Percentiles rank a stretch among this genome's conserved stretches.
These are phyloP conservation scores for Pseudopodoces humilis DNA, from an alignment of 2,113 vertebrate genomes.

Conservation along the genomic window DNA sequence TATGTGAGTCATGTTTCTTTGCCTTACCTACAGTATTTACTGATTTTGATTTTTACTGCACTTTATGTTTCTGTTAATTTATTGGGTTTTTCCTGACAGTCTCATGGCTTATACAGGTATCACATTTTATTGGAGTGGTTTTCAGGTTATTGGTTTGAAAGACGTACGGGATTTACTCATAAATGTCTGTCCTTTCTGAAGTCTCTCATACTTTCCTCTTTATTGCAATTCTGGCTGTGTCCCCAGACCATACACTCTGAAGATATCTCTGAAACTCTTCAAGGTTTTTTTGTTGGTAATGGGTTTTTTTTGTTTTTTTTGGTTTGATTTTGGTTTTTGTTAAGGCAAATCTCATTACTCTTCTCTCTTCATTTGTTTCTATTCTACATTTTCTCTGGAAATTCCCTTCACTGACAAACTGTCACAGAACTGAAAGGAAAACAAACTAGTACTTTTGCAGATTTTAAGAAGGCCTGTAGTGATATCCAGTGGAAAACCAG, in stretches of 20 bases:
- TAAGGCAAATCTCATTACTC: not conserved
- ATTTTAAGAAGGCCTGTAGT: not conserved
- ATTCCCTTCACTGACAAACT: not conserved
- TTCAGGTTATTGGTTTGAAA: conserved; percentile 43
- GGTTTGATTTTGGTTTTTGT: too few relatives aligned
- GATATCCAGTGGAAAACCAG: not conserved
- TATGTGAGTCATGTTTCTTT: not conserved
- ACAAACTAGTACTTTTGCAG: not conserved
- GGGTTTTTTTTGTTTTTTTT: too few relatives aligned
- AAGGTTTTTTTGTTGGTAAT: not conserved
- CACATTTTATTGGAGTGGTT: conserved; percentile 25
- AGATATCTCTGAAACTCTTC: not conserved
- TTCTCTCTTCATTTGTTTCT: not conserved
- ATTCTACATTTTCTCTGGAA: not conserved
- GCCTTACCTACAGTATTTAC: not conserved
- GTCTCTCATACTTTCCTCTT: not conserved
- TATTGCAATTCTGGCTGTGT: conserved; percentile 19
- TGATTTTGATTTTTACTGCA: not conserved
- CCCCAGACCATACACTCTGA: not conserved
- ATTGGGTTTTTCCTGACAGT: not conserved
- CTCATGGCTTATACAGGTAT: not conserved
- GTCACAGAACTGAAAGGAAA: not conserved
- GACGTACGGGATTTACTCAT: conserved; percentile 26
- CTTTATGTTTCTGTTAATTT: not conserved
- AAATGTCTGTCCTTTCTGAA: not conserved